phyloP scores from a whole-genome alignment of 2,113 vertebrate genomes.

The Petaurus breviceps region DNA sequence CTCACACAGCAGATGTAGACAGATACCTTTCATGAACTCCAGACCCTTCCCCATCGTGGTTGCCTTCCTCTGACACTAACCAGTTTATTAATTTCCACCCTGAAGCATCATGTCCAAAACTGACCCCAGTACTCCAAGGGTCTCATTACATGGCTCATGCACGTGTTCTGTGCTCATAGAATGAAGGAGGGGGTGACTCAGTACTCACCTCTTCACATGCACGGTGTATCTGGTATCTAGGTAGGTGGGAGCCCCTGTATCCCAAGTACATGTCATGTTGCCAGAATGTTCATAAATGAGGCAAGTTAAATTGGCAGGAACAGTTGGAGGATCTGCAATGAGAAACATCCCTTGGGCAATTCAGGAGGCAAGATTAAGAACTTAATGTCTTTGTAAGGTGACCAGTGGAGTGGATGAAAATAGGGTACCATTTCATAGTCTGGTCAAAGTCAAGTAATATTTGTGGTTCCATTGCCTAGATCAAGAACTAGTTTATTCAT shows the following conservation, averaged over 20 bases:
- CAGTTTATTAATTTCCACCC: not conserved
- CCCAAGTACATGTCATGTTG: slow-evolving; percentile 80
- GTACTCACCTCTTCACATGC: slow-evolving; percentile 81
- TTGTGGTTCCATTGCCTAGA: not conserved
- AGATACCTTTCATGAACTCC: not conserved
- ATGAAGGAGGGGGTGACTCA: not conserved
- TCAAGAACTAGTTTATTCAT: not conserved
- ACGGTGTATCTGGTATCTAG: slow-evolving; percentile 77
- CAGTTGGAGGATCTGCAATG: slow-evolving; percentile 82
- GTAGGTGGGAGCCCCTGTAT: slow-evolving; percentile 61
- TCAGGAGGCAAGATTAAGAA: not conserved
- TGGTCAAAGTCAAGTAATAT: not conserved
- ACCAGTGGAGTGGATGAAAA: not conserved
- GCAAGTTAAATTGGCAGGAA: slow-evolving; percentile 81
- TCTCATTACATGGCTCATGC: not conserved
- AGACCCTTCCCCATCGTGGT: not conserved
- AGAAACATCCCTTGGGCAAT: not conserved
- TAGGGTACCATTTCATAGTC: not conserved
- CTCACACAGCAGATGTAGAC: no score
- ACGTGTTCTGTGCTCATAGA: not conserved
- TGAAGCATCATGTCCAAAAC: not conserved
- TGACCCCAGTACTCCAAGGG: no score
- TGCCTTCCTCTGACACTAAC: not conserved
- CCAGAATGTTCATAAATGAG: slow-evolving; percentile 75
- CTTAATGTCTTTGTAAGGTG: not conserved